These are phyloP conservation scores for Julus scandinavius DNA, from an alignment of 2,888 invertebrate genomes.

Conservation along the genomic window DNA sequence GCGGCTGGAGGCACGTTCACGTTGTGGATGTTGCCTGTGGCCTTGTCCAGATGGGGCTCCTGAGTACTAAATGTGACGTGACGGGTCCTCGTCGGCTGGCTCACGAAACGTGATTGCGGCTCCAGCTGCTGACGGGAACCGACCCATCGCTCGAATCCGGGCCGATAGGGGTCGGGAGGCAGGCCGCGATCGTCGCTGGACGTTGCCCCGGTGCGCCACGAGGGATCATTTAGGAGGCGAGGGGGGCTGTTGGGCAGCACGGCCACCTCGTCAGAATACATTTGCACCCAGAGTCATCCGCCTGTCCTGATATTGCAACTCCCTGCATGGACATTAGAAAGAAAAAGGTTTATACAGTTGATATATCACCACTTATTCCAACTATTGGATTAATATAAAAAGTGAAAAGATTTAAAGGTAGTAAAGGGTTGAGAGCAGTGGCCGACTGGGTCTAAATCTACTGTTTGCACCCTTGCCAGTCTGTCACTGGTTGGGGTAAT, in stretches of 20 bases:
- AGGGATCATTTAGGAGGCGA: background rate
- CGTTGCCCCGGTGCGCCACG: background rate
- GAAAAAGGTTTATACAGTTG: background rate
- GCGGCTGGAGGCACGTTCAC: background rate
- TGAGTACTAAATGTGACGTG: slow-evolving; percentile 19
- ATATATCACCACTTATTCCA: too few species aligned
- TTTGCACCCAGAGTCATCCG: slow-evolving; percentile 3
- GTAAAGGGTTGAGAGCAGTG: too few species aligned
- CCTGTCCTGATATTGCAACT: background rate
- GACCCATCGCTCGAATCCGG: background rate
- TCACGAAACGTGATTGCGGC: background rate
- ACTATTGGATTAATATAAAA: too few species aligned
- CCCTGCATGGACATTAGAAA: background rate
- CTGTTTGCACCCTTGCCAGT: too few species aligned
- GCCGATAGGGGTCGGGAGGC: background rate
- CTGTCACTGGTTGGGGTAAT: too few species aligned
- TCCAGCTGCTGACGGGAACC: background rate
- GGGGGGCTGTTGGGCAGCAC: background rate
- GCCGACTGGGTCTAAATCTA: too few species aligned
- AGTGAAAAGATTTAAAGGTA: too few species aligned
- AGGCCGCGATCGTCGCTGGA: background rate
- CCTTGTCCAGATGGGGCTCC: slow-evolving; percentile 44
- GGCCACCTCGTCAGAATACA: slow-evolving; percentile 1
- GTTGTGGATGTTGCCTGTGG: background rate
- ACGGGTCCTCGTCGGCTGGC: background rate